Evolutionary conservation across 2,797 vertebrate species (phyloP).

Genomic region (Parauchenoglanis punctatus): DNA sequence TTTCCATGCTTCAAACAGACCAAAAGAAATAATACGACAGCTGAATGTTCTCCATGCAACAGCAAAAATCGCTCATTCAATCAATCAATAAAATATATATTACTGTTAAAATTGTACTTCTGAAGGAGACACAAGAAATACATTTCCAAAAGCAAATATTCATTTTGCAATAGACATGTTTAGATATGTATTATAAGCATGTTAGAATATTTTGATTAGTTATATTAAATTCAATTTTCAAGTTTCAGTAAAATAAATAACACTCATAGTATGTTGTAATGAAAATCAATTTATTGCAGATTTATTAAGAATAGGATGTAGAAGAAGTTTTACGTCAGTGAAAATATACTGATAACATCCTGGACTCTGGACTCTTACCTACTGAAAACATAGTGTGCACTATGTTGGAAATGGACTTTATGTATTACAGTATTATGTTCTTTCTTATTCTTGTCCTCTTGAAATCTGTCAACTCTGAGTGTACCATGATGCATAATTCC

Average conservation of each 20-base stretch:
- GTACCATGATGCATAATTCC: slow-evolving; percentile 70
- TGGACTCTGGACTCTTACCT: background rate
- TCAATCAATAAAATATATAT: too few species aligned
- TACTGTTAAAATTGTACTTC: background rate
- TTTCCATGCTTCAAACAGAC: slow-evolving; percentile 59
- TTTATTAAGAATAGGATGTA: background rate
- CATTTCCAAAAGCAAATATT: background rate
- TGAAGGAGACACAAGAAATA: background rate
- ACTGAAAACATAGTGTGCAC: background rate
- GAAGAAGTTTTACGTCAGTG: background rate
- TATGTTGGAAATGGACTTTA: slow-evolving; percentile 33
- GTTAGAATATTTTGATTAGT: background rate
- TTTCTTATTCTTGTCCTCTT: slow-evolving; percentile 60
- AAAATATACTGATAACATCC: background rate
- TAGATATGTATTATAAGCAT: background rate
- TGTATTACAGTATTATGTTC: slow-evolving; percentile 48
- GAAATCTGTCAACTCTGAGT: slow-evolving; percentile 60
- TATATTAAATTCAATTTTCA: background rate
- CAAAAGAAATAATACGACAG: background rate
- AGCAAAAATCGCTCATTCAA: background rate
- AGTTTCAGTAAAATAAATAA: background rate
- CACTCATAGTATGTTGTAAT: background rate
- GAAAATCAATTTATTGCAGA: background rate
- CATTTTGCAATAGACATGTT: background rate
- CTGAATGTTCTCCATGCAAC: background rate